These are phyloP conservation scores for Platypus cylindrus DNA, from an alignment of 2,888 invertebrate genomes.

Conservation along the genomic window DNA sequence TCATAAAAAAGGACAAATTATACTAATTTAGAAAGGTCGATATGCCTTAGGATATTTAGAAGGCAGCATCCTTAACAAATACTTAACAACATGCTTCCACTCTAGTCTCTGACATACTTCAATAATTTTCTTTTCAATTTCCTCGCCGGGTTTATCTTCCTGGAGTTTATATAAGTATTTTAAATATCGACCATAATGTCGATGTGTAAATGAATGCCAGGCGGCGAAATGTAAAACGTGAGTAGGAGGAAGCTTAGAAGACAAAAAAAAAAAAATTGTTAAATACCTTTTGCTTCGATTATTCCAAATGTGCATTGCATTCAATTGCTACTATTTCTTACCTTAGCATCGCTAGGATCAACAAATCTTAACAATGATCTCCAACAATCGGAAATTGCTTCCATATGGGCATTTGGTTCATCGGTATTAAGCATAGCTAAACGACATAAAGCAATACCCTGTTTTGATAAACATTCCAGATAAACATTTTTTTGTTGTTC, in stretches of 20 bases:
- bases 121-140: constrained; percentile 54
- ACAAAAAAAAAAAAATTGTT: neutral
- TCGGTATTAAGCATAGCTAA: constrained; percentile 36
- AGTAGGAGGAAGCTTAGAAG: constrained; percentile 5
- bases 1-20: no score
- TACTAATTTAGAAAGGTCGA: constrained; percentile 59
- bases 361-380: constrained; percentile 67
- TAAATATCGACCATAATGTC: constrained; percentile 70
- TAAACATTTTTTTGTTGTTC: constrained; percentile 72
- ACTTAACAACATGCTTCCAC: constrained; percentile 54
- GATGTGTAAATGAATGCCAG: constrained; percentile 68
- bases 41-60: constrained; percentile 56
- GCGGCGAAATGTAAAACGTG: constrained; percentile 58
- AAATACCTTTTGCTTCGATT: no score
- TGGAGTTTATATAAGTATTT: constrained; percentile 61
- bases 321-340: constrained; percentile 26
- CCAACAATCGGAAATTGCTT: constrained; percentile 49
- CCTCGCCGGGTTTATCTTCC: constrained; percentile 70
- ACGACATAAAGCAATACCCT: constrained; percentile 60
- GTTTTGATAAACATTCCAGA: constrained; percentile 67
- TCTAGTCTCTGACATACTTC: constrained; percentile 53
- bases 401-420: constrained; percentile 34
- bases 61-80: constrained; percentile 45
- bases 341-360: constrained; percentile 68
- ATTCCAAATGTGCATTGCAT: no score